phyloP scores from a whole-genome alignment of 30 jellyfish, hydroid and myxozoan genomes.

The Hydractinia echinata region DNA sequence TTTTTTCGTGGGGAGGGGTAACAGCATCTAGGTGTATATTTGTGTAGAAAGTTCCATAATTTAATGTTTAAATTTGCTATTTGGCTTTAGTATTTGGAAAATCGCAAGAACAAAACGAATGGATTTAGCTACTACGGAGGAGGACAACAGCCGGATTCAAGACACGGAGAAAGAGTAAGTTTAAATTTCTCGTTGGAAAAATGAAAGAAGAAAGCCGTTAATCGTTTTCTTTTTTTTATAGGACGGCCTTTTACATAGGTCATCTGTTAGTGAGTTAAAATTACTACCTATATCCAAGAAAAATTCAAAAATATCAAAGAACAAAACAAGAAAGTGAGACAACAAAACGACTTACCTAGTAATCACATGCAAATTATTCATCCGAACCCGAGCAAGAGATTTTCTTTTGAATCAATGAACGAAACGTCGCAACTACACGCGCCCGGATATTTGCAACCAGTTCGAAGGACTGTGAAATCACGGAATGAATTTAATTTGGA shows the following conservation, averaged over 20 bases:
- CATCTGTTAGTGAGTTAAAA: neutral
- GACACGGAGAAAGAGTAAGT: conserved; percentile 7
- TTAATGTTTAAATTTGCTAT: neutral
- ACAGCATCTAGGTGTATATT: too few relatives aligned
- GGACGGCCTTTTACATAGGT: conserved; percentile 8
- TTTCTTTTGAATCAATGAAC: neutral
- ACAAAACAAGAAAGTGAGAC: neutral
- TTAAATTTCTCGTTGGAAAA: too few relatives aligned
- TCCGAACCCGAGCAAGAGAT: neutral
- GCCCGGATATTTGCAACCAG: conserved; percentile 11
- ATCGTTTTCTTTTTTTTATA: neutral
- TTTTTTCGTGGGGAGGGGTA: too few relatives aligned
- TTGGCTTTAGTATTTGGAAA: neutral
- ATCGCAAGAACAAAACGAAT: neutral
- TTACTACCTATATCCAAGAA: conserved; percentile 10
- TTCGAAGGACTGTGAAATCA: conserved; percentile 2
- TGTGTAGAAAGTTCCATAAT: neutral
- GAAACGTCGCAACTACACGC: conserved; percentile 4
- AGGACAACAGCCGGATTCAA: neutral
- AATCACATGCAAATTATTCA: neutral
- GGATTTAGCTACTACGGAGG: conserved; percentile 12
- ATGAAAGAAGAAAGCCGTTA: too few relatives aligned
- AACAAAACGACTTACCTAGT: neutral
- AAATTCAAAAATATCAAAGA: neutral
- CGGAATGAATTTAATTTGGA: conserved; percentile 11